Percentiles rank a stretch among this genome's conserved stretches.
These are phyloP conservation scores for Caenorhabditis virilis DNA, from an alignment of 2,888 invertebrate species.

Conservation along the genomic window DNA sequence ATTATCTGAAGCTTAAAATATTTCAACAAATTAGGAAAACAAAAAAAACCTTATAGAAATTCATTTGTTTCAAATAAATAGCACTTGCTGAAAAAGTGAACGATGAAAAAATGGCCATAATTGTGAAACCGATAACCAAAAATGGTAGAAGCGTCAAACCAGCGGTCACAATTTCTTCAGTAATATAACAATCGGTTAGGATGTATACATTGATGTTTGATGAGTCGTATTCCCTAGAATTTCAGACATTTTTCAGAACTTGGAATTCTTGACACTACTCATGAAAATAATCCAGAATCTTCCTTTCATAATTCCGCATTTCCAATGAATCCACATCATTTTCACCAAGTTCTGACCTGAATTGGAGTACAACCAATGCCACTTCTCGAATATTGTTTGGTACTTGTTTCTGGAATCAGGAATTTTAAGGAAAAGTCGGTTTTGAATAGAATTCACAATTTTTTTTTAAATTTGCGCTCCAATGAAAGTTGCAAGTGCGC, in stretches of 20 bases:
- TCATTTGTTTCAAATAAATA: constrained; percentile 56
- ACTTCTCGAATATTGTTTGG: constrained; percentile 62
- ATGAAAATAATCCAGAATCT: constrained; percentile 56
- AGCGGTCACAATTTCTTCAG: constrained; percentile 59
- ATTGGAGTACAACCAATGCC: constrained; percentile 59
- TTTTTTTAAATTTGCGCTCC: too few species aligned
- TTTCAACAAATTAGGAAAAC: too few species aligned
- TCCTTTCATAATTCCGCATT: constrained; percentile 53
- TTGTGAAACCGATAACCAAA: constrained; percentile 62
- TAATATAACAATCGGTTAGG: constrained; percentile 62
- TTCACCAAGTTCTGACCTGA: constrained; percentile 56
- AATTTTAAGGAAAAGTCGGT: too few species aligned
- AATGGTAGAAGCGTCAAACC: constrained; percentile 64
- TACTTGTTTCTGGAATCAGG: constrained; percentile 58
- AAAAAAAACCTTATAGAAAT: constrained; percentile 59
- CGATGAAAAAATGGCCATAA: constrained; percentile 64
- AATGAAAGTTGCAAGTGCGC: too few species aligned
- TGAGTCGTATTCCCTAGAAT: constrained; percentile 49
- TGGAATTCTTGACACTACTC: constrained; percentile 23
- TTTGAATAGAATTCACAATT: too few species aligned
- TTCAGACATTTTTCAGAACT: neutral
- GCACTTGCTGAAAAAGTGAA: constrained; percentile 60
- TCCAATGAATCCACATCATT: constrained; percentile 35
- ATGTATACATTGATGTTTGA: constrained; percentile 44
- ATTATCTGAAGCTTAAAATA: constrained; percentile 48